A percentile compares a stretch with the other conserved stretches of the same genome.
phyloP scores from a whole-genome alignment of 92 coral and sea anemone species.

The Hydrozoanthus gracilis region DNA sequence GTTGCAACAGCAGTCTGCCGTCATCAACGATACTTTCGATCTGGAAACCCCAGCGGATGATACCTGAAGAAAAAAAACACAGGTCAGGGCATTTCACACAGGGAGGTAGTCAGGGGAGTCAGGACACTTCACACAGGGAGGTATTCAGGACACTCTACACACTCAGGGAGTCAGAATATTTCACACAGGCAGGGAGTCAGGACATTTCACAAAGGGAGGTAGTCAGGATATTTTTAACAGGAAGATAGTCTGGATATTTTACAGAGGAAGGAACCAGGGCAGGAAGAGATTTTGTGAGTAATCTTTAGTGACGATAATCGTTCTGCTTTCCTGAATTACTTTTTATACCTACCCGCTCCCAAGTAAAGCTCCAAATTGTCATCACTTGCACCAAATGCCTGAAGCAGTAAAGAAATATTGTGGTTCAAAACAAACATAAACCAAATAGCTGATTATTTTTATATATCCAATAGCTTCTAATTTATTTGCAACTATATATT shows the following conservation, averaged over 20 bases:
- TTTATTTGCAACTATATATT: too few species aligned
- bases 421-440: neutral
- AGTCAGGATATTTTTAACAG: neutral
- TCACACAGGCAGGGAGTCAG: too few species aligned
- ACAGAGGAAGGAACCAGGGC: too few species aligned
- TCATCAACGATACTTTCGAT: constrained; percentile 85
- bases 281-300: too few species aligned
- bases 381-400: constrained; percentile 99
- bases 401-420: neutral
- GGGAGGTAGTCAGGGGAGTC: neutral
- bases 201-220: too few species aligned
- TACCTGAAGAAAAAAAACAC: constrained; percentile 57
- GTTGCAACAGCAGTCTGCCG: constrained; percentile 88
- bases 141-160: too few species aligned
- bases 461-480: too few species aligned
- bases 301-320: too few species aligned
- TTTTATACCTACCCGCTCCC: constrained; percentile 86
- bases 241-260: too few species aligned
- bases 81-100: neutral
- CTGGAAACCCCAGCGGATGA: constrained; percentile 88
- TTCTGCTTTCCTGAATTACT: too few species aligned
- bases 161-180: too few species aligned
- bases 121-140: too few species aligned
- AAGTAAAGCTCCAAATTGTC: constrained; percentile 93
- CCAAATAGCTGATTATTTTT: neutral